Conservation (phyloP, 2,113 vertebrate species). For the Mustelus asterias region DNA sequence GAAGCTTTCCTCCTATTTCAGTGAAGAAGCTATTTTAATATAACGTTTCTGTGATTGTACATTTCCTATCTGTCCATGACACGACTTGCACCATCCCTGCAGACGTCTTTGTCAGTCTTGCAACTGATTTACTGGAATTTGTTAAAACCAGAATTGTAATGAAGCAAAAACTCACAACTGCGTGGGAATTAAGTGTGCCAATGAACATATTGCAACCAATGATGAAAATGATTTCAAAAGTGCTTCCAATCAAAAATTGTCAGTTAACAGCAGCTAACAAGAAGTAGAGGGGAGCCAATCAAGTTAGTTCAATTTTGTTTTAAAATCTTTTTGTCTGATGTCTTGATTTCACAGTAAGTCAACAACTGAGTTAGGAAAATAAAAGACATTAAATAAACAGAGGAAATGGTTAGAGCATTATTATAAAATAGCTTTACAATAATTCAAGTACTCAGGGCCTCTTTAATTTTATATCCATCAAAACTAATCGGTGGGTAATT, state of each 20-base stretch:
- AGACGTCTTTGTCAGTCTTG: not conserved
- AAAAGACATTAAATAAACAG: not conserved
- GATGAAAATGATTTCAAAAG: not conserved
- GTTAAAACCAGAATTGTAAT: not conserved
- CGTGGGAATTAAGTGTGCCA: not conserved
- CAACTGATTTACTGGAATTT: not conserved
- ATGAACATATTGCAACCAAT: not conserved
- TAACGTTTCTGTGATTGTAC: not conserved
- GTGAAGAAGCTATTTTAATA: not conserved
- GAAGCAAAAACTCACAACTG: not conserved
- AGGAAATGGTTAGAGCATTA: not conserved
- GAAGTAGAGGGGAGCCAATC: not conserved
- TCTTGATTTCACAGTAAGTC: not conserved
- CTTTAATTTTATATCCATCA: not conserved
- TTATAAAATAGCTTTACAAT: not conserved
- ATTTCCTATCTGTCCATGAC: not conserved
- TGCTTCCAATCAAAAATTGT: not conserved
- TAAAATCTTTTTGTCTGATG: not conserved
- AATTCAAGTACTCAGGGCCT: not conserved
- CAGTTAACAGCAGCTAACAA: not conserved
- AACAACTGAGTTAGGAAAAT: not conserved
- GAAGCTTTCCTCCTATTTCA: not conserved
- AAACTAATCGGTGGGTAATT: not conserved
- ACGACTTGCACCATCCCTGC: not conserved
- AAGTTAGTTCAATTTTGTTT: not conserved